Percentiles rank a stretch among this genome's conserved stretches.
These are phyloP conservation scores for Perodicticus potto DNA, from an alignment of 2,797 vertebrate species.

Conservation along the genomic window DNA sequence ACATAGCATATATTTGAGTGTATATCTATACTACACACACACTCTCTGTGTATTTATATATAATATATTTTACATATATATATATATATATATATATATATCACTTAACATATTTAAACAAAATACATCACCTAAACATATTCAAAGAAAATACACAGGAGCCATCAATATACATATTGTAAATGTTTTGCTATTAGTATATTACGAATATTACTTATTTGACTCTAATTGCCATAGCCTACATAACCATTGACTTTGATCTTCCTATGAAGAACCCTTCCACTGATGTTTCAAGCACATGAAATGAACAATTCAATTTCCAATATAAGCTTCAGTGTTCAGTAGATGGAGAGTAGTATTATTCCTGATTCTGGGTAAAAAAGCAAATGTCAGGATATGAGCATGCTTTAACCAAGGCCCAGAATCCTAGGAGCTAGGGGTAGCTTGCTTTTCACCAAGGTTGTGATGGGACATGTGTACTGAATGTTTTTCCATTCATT, in stretches of 20 bases:
- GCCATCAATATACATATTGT: background rate
- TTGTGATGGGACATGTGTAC: background rate
- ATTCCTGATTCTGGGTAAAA: background rate
- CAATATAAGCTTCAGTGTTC: background rate
- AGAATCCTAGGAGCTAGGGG: background rate
- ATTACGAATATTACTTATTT: background rate
- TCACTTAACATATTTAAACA: background rate
- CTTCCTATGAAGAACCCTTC: background rate
- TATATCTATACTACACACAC: no score
- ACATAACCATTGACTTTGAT: background rate
- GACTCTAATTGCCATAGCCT: background rate
- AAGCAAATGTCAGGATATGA: background rate
- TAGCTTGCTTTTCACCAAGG: background rate
- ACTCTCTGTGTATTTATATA: no score
- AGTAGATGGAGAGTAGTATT: background rate
- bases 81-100: background rate
- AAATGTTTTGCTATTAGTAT: background rate
- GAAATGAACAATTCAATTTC: background rate
- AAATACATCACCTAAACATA: background rate
- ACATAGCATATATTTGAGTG: no score
- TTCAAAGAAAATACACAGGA: slow-evolving; percentile 59
- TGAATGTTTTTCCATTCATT: background rate
- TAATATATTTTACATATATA: no score
- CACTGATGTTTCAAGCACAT: background rate
- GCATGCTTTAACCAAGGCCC: background rate